Percentiles rank a stretch among this genome's conserved stretches.
Evolutionary conservation across 2,797 vertebrate species (phyloP).

Genomic region (Sitta carolinensis): DNA sequence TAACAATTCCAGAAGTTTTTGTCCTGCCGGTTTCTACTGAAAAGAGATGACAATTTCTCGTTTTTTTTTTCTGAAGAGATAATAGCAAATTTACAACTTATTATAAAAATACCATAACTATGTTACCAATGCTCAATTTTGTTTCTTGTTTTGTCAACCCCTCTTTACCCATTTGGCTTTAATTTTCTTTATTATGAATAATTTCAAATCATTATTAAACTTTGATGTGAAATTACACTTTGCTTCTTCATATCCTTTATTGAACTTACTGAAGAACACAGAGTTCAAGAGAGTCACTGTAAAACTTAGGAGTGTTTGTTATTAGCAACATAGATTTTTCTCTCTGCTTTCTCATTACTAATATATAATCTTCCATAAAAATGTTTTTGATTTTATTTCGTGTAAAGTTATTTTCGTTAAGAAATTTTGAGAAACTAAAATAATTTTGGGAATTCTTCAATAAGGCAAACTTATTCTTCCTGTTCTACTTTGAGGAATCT

Average conservation of each 20-base stretch:
- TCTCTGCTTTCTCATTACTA: not conserved
- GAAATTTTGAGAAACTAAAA: not conserved
- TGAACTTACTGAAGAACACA: not conserved
- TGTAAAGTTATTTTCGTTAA: not conserved
- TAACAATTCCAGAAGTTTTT: not conserved
- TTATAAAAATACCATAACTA: not conserved
- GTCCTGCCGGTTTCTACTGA: not conserved
- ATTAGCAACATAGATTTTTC: not conserved
- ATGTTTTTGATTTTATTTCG: not conserved
- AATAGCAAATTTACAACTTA: not conserved
- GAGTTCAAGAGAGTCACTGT: not conserved
- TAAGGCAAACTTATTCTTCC: not conserved
- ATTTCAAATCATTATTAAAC: not conserved
- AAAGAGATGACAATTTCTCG: not conserved
- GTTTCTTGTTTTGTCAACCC: not conserved
- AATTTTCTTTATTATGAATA: not conserved
- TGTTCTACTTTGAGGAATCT: not conserved
- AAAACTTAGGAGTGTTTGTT: not conserved
- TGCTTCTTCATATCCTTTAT: not conserved
- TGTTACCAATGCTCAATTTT: fast-evolving
- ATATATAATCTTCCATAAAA: not conserved
- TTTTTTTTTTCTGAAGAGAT: not conserved
- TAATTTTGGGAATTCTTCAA: not conserved
- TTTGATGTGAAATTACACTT: not conserved
- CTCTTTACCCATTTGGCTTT: not conserved